Evolutionary conservation across 2,888 invertebrate genomes (phyloP), one percentile per base, ranked within the genome.

Genomic region (Epinotia ramella): DNA sequence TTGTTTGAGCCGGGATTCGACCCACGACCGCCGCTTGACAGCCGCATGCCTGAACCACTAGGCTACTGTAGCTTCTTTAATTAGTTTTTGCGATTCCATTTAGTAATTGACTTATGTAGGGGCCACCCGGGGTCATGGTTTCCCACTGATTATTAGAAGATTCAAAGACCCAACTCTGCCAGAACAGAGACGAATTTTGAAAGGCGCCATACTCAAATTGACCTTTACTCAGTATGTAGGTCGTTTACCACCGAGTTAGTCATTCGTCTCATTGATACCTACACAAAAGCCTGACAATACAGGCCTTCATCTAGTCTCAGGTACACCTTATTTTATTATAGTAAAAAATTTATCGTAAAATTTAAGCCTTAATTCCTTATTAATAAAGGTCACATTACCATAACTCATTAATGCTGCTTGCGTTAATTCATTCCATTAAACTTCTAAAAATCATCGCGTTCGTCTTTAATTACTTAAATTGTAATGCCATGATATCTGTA

Each of bases 241-340:
- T 44, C 68, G 44, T 44, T 24, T 68, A 68, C 16, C 44, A 59
- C 18, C 33, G 57, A 68, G 68, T 40, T 40, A 67, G 56, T 67
- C 67, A 68, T 57, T 68, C 40, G 57, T 68, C 67, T 57, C 40
- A 40, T 40, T 68, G 40, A 57, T 68, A 68, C 68, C 68, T 68
- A 68, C 68, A 68, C 57, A 68, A 68, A 68, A 68, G 40, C 44
- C 68, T 68, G 44, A 68, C 57, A 59, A 67, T 4, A 20, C 57
- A 68, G 44, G 40, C 68, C 68, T 68, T 44, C 57, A 7, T 59
- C 40, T 57, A 68, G 57, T 68, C 40, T 56, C 56, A 56, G 44
- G 40, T 59, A 56, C 9, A 3, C 57, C 57, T 57, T 68, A 40
- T 40, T 18, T 18, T 53, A 53, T n/a, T 33, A 28, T 53, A 46